Conservation (phyloP, 1,140 invertebrate species). For the Cecropterus lyciades region DNA sequence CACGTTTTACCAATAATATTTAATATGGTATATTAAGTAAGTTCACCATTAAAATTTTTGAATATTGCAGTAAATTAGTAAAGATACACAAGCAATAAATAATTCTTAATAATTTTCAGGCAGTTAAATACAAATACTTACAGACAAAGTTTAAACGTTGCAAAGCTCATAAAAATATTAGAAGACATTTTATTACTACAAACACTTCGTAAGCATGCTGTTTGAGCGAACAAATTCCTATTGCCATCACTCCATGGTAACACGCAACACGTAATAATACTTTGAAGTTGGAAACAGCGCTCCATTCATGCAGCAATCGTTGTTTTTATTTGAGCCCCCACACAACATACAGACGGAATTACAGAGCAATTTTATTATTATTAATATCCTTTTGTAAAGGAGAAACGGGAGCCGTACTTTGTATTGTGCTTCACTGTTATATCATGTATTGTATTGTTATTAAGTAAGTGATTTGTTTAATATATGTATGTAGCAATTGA, state of each 20-base stretch:
- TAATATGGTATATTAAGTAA: too few species aligned
- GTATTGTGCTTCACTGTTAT: constrained; percentile 23
- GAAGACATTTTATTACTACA: too few species aligned
- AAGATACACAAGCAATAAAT: too few species aligned
- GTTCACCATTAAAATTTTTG: too few species aligned
- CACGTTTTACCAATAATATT: too few species aligned
- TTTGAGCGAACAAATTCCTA: constrained; percentile 8
- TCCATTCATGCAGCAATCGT: constrained; percentile 70
- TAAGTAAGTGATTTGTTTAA: background rate
- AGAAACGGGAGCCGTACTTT: constrained; percentile 55
- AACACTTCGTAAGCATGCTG: too few species aligned
- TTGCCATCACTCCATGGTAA: constrained; percentile 38
- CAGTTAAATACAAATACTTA: too few species aligned
- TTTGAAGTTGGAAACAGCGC: constrained; percentile 58
- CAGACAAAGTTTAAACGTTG: too few species aligned
- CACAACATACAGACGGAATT: constrained; percentile 46
- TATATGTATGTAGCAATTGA: background rate
- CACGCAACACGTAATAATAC: constrained; percentile 47
- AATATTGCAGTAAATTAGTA: too few species aligned
- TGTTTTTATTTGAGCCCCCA: constrained; percentile 63
- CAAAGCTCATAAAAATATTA: too few species aligned
- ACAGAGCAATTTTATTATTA: constrained; percentile 38
- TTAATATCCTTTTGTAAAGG: constrained; percentile 38
- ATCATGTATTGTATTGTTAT: background rate
- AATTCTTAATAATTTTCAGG: too few species aligned